phyloP scores from a whole-genome alignment of 92 coral and sea anemone species.

The Porites evermanni region DNA sequence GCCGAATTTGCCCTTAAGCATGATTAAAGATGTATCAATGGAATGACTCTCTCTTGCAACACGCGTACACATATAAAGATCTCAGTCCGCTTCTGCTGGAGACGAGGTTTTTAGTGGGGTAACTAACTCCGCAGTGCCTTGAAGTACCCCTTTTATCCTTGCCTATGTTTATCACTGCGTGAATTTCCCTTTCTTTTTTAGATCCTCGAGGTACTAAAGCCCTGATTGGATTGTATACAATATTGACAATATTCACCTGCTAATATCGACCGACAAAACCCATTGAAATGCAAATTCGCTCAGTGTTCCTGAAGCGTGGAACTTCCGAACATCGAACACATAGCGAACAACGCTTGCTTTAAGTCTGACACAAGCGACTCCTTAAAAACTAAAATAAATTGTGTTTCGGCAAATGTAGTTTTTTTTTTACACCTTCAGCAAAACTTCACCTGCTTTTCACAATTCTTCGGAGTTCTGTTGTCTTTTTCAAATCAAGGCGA shows the following conservation, averaged over 20 bases:
- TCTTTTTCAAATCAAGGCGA: background rate
- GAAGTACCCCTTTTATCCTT: background rate
- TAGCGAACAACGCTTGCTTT: background rate
- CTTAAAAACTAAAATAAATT: constrained; percentile 1
- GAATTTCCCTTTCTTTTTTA: constrained; percentile 7
- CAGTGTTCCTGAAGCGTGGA: background rate
- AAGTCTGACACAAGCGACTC: background rate
- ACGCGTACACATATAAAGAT: background rate
- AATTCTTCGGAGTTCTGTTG: background rate
- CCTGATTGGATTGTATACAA: constrained; percentile 28
- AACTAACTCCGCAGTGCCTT: background rate
- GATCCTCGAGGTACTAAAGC: constrained; percentile 13
- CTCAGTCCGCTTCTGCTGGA: background rate
- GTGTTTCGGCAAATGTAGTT: background rate
- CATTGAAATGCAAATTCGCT: constrained; percentile 45
- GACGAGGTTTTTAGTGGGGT: background rate
- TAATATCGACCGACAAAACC: background rate
- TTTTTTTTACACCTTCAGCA: background rate
- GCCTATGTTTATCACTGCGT: background rate
- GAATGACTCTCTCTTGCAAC: background rate
- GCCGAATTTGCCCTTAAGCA: constrained; percentile 85
- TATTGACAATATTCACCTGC: constrained; percentile 40
- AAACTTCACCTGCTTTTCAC: too few species aligned
- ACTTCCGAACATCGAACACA: background rate
- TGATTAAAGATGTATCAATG: constrained; percentile 1